phyloP scores from a whole-genome alignment of 53 echinoderm and acorn worm species.

The Hippasteria phrygiana region DNA sequence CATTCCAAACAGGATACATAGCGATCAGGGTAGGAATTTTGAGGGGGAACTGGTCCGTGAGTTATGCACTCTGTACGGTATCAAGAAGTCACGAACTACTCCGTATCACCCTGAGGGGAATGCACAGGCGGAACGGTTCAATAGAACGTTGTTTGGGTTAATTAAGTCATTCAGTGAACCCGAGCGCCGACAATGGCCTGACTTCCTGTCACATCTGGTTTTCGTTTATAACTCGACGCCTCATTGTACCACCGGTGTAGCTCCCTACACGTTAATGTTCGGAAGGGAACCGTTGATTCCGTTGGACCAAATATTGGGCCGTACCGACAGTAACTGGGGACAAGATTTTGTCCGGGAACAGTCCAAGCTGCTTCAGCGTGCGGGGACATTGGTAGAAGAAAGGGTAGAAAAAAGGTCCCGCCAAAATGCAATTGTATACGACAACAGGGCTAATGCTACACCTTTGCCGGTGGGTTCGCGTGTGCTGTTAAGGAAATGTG shows the following conservation, averaged over 20 bases:
- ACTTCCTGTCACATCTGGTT: conserved; percentile 19
- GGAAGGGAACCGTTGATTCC: conserved; percentile 36
- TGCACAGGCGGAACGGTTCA: conserved; percentile 43
- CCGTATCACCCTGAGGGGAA: conserved; percentile 54
- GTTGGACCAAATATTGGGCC: conserved; percentile 10
- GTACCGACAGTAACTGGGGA: neutral
- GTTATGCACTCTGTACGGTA: conserved; percentile 36
- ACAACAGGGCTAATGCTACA: neutral
- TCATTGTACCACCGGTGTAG: conserved; percentile 8
- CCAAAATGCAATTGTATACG: neutral
- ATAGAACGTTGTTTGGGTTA: conserved; percentile 29
- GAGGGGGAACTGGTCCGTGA: conserved; percentile 72
- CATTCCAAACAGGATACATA: conserved; percentile 72
- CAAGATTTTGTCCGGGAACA: neutral
- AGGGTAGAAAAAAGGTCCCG: neutral
- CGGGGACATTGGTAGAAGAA: neutral
- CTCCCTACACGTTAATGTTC: conserved; percentile 6
- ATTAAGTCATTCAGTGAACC: neutral
- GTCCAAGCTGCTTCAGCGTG: neutral
- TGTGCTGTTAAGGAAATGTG: too few species aligned
- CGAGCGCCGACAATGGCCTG: neutral
- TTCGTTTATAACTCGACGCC: conserved; percentile 30
- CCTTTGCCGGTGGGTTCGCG: too few species aligned
- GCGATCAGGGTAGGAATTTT: conserved; percentile 83
- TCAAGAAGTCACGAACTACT: conserved; percentile 26